Evolutionary conservation across 2,113 vertebrate genomes (phyloP).

Genomic region (Thamnophis sirtalis): DNA sequence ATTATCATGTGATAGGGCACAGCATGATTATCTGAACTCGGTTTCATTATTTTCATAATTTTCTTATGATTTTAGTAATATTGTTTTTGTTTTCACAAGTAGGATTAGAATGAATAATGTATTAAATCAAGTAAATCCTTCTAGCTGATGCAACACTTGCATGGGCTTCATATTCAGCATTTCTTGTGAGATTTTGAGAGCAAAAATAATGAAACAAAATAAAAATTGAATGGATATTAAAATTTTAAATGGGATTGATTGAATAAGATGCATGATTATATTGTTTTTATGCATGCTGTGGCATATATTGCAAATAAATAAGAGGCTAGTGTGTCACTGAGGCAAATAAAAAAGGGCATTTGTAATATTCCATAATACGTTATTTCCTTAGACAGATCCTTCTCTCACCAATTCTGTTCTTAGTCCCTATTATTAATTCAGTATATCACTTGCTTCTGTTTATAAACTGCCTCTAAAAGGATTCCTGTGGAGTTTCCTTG

Average conservation of each 20-base stretch:
- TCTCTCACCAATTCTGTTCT: background rate
- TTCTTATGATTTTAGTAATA: background rate
- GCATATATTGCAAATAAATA: background rate
- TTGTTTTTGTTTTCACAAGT: background rate
- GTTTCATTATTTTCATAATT: background rate
- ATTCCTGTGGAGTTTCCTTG: background rate
- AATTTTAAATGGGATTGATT: background rate
- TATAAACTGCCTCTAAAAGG: background rate
- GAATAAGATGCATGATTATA: background rate
- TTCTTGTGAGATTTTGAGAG: background rate
- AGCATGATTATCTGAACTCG: background rate
- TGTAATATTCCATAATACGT: background rate
- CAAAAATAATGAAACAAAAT: background rate
- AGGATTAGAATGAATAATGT: background rate
- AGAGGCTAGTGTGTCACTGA: background rate
- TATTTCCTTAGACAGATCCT: background rate
- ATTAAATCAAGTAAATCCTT: background rate
- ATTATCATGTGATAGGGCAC: background rate
- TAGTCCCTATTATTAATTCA: background rate
- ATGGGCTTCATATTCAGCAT: background rate
- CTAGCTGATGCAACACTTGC: background rate
- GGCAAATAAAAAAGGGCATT: background rate
- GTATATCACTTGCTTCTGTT: background rate
- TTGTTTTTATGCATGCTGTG: background rate
- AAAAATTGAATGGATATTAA: too few relatives aligned